Base-by-base conservation (phyloP, 64 coral and sea anemone genomes). In the Hydrozoanthus tunicans region DNA sequence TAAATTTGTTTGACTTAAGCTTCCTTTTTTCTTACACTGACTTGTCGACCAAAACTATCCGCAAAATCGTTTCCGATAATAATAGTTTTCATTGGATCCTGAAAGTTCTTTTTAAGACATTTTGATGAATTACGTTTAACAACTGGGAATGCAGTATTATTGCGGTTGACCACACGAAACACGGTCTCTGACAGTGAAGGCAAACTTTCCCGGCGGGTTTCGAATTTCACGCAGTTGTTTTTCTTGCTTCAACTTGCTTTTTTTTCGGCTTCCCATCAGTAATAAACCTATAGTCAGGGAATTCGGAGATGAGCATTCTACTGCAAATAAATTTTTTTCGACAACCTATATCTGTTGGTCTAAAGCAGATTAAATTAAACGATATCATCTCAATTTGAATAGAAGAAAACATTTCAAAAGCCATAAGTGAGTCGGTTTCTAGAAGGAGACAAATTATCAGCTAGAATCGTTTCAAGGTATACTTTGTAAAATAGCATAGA, bases 301-400 rank as follows among this genome's bases (percentile, higher is more conserved):
- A 11, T 51, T 7, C 26, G 26, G 15, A 58, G 7, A 58, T 56
- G 9, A 58, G 12, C 77, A 10, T 51, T 9, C 7, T 75, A 8
- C 26, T 7, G 0, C 3, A 75, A 43, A 1, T 51, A 52, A 51
- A 43, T 11, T 75, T 32, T 11, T 0, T 1, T 51, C 27, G 32
- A 32, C 27, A 77, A 77, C 55, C 54, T 79, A 5, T 25, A 63
- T 17, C 62, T 81, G 6, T 58, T 81, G 23, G 12, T 14, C 51
- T 13, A 4, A 13, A 63, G 14, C 5, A 9, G 51, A 81, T 5
- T 5, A 63, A 12, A 81, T 32, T 7, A 62, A 58, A 58, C 12
- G 25, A 62, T 81, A 62, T 81, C 58, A 14, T 81, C 60, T 62
- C 79, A 63, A 6, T 15, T 81, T 81, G 20, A 81, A 24, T 13